Percentiles rank a stretch among this genome's conserved stretches.
Conservation (phyloP, 2,888 invertebrate species). For the Sericinus montela region DNA sequence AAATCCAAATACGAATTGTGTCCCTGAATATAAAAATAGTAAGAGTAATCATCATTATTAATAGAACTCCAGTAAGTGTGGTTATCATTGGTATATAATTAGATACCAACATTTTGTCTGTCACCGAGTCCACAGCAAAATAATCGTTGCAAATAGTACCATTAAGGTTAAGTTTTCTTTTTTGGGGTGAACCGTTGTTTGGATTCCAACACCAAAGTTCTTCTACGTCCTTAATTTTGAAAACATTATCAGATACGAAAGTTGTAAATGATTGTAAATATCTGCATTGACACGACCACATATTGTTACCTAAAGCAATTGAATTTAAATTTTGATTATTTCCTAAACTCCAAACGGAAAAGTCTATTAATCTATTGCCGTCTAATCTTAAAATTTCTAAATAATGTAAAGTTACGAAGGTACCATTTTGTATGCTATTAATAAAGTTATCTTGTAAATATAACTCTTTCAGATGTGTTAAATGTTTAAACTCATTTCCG, state of each 20-base stretch:
- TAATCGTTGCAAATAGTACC: conserved; percentile 92
- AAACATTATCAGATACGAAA: conserved; percentile 88
- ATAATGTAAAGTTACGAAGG: conserved; percentile 86
- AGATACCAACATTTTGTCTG: conserved; percentile 88
- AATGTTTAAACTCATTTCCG: conserved; percentile 91
- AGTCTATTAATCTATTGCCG: conserved; percentile 88
- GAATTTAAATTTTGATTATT: conserved; percentile 83
- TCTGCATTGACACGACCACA: conserved; percentile 94
- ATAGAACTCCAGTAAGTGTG: conserved; percentile 86
- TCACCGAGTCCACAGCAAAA: conserved; percentile 88
- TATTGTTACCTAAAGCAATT: conserved; percentile 89
- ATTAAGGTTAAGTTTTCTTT: conserved; percentile 89
- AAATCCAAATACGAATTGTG: conserved; percentile 92
- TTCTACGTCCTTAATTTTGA: conserved; percentile 85
- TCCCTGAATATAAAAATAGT: conserved; percentile 92
- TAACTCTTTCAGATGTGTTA: conserved; percentile 88
- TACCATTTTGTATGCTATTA: conserved; percentile 86
- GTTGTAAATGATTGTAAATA: conserved; percentile 90
- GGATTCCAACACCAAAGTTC: conserved; percentile 89
- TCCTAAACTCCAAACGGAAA: conserved; percentile 87
- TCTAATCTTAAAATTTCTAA: conserved; percentile 89
- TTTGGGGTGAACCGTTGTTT: conserved; percentile 83
- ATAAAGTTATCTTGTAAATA: conserved; percentile 93
- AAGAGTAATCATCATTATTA: conserved; percentile 87
- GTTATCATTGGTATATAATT: conserved; percentile 92